Conservation (phyloP, 2,797 vertebrate genomes). For the Urocyon cinereoargenteus region DNA sequence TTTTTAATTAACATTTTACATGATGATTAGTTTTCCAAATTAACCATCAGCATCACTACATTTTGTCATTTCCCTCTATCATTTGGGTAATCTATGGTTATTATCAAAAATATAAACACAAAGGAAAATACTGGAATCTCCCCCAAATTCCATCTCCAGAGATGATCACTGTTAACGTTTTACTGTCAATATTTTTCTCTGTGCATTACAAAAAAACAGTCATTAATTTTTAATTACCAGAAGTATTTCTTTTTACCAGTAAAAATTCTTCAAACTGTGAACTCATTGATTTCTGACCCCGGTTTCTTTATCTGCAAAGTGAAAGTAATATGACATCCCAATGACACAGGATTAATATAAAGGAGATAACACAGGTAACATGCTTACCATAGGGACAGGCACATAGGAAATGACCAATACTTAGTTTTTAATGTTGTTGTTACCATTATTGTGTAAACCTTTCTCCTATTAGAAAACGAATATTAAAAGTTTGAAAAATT, state of each 20-base stretch:
- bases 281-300: background rate
- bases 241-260: background rate
- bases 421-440: background rate
- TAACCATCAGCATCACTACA: background rate
- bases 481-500: background rate
- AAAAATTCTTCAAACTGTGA: background rate
- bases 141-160: background rate
- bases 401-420: background rate
- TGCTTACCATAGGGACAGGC: background rate
- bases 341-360: background rate
- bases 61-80: background rate
- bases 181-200: background rate
- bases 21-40: background rate
- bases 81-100: background rate
- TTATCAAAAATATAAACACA: background rate
- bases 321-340: background rate
- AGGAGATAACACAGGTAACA: background rate
- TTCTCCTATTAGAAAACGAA: background rate
- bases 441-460: background rate
- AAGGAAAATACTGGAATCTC: background rate
- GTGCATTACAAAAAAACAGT: background rate
- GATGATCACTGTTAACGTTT: background rate
- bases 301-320: background rate
- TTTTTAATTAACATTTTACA: background rate
- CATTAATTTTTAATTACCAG: background rate